Conservation (phyloP, 2,888 invertebrate species). For the Zygaena filipendulae region DNA sequence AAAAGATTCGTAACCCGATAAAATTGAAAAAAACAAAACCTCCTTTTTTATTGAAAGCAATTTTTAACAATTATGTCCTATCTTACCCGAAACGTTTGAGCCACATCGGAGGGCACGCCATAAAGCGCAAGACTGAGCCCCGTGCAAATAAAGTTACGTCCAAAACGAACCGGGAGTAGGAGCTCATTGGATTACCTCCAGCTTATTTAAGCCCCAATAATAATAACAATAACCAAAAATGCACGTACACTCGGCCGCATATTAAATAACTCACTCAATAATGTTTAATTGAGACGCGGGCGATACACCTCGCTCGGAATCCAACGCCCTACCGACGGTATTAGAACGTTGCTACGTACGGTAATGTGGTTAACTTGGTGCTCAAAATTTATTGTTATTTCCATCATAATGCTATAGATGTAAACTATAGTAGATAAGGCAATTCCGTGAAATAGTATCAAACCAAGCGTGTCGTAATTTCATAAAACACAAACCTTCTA, state of each 20-base stretch:
- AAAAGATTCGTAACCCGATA: too few relatives aligned
- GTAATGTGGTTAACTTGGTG: too few relatives aligned
- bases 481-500: too few relatives aligned
- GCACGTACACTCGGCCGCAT: conserved; percentile 46
- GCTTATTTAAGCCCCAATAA: conserved; percentile 55
- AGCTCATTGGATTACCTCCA: conserved; percentile 60
- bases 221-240: conserved; percentile 64
- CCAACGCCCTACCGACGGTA: too few relatives aligned
- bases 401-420: too few relatives aligned
- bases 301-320: conserved; percentile 24
- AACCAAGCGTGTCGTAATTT: too few relatives aligned
- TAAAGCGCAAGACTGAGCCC: conserved; percentile 45
- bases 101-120: conserved; percentile 45
- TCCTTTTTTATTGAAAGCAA: conserved; percentile 49
- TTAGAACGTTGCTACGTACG: too few relatives aligned
- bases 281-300: conserved; percentile 41
- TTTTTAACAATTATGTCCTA: conserved; percentile 66
- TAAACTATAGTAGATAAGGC: too few relatives aligned
- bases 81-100: conserved; percentile 29
- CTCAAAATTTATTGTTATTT: too few relatives aligned
- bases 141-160: conserved; percentile 57
- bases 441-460: too few relatives aligned
- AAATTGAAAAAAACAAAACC: conserved; percentile 43
- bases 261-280: conserved; percentile 67
- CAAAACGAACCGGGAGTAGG: conserved; percentile 58